phyloP scores from a whole-genome alignment of 2,113 vertebrate genomes.

The Manacus vitellinus region DNA sequence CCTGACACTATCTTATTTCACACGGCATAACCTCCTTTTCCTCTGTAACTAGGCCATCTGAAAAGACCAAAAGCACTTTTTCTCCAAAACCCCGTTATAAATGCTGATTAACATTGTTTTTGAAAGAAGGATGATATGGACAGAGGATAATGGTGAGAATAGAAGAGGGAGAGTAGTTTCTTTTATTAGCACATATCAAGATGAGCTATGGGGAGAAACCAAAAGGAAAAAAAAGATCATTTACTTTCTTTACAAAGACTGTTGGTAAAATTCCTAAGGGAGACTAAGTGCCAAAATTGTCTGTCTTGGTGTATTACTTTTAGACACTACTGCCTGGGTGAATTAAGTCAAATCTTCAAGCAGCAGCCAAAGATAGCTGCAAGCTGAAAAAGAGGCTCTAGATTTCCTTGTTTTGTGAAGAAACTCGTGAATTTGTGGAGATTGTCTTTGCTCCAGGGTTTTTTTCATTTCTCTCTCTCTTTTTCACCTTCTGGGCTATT shows the following conservation, averaged over 20 bases:
- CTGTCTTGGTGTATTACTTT: constrained; percentile 72
- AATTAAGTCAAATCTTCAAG: constrained; percentile 70
- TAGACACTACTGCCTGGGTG: constrained; percentile 63
- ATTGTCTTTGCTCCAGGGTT: constrained; percentile 30
- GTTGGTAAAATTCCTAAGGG: constrained; percentile 76
- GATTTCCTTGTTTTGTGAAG: constrained; percentile 26
- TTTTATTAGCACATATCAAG: constrained; percentile 39
- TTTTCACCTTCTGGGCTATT: not conserved
- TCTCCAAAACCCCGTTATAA: constrained; percentile 20
- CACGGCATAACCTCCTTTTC: constrained; percentile 22
- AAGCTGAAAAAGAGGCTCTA: constrained; percentile 32
- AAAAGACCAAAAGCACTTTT: constrained; percentile 16
- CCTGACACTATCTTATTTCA: constrained; percentile 11
- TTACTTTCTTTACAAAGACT: constrained; percentile 71
- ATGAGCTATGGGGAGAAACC: constrained; percentile 49
- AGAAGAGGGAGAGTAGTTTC: not conserved
- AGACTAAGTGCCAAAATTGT: constrained; percentile 73
- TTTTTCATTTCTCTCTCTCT: not conserved
- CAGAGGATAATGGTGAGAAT: constrained; percentile 42
- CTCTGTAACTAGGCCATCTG: constrained; percentile 9
- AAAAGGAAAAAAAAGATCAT: constrained; percentile 39
- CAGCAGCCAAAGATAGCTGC: constrained; percentile 58
- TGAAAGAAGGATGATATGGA: constrained; percentile 10
- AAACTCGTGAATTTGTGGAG: constrained; percentile 41
- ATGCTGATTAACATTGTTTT: constrained; percentile 64